Evolutionary conservation across 1,140 invertebrate species (phyloP).

Genomic region (Drosophila setifemur): DNA sequence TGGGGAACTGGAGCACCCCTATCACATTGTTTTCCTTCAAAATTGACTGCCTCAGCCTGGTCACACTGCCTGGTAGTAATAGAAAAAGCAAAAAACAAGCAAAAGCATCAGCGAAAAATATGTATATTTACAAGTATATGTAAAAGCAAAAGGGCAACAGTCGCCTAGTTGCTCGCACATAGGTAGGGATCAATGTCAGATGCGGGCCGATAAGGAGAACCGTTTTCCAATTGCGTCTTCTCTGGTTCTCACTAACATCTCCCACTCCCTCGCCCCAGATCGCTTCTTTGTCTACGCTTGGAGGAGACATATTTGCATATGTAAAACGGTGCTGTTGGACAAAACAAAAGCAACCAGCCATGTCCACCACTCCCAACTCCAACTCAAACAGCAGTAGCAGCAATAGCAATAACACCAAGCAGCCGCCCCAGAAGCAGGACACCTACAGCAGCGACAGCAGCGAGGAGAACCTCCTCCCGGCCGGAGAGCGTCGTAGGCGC

Average conservation of each 20-base stretch:
- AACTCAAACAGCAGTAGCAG: slow-evolving; percentile 71
- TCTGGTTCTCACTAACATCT: not conserved
- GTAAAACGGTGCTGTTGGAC: not conserved
- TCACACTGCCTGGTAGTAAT: not conserved
- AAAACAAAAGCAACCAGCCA: slow-evolving; percentile 48
- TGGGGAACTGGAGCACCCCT: too few species aligned
- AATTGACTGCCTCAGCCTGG: too few species aligned
- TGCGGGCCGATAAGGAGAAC: not conserved
- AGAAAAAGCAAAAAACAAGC: not conserved
- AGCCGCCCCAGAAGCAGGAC: slow-evolving; percentile 56
- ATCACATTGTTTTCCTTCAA: too few species aligned
- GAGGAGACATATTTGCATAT: not conserved
- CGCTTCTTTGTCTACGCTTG: not conserved
- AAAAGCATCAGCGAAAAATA: not conserved
- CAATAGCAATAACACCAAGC: slow-evolving; percentile 55
- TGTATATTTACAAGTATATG: slow-evolving; percentile 1
- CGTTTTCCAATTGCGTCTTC: not conserved
- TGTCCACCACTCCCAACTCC: slow-evolving; percentile 78
- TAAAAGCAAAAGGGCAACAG: not conserved
- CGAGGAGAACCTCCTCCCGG: slow-evolving; percentile 86
- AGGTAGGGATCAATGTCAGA: not conserved
- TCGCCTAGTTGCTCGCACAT: not conserved
- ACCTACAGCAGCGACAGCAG: slow-evolving; percentile 87
- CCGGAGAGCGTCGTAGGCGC: slow-evolving; percentile 85
- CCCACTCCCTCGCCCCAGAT: not conserved